phyloP scores from a whole-genome alignment of 2,113 vertebrate species.

The Silurus meridionalis region DNA sequence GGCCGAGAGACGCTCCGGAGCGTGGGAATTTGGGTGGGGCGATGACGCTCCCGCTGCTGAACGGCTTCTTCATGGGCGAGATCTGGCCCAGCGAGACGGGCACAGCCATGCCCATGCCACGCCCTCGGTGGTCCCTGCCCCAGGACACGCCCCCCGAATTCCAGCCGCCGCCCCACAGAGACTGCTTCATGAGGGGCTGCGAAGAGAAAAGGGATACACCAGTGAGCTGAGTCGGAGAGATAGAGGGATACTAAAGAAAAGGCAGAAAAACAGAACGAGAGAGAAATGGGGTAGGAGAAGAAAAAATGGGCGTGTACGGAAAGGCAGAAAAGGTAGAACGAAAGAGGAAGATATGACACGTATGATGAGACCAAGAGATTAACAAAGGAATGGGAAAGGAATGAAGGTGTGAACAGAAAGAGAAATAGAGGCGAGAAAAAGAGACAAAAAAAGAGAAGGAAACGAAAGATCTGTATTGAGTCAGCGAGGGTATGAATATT shows the following conservation, averaged over 20 bases:
- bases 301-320: not conserved
- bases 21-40: conserved; percentile 96
- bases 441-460: not conserved
- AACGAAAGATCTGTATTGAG: not conserved
- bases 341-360: not conserved
- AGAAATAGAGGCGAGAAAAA: not conserved
- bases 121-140: conserved; percentile 89
- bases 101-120: conserved; percentile 85
- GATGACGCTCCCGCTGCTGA: conserved; percentile 94
- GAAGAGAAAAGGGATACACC: conserved; percentile 18
- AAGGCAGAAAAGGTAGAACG: not conserved
- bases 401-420: not conserved
- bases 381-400: not conserved
- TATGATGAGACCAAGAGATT: not conserved
- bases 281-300: not conserved
- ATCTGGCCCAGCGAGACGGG: conserved; percentile 89
- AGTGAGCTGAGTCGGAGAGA: not conserved
- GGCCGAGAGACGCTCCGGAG: conserved; percentile 83
- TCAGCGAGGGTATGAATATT: not conserved
- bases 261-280: not conserved
- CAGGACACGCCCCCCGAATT: conserved; percentile 90
- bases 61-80: conserved; percentile 95
- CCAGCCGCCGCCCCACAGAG: conserved; percentile 94
- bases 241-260: not conserved
- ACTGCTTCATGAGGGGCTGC: conserved; percentile 94